Evolutionary conservation across 1,140 invertebrate genomes (phyloP), one percentile per base, ranked within the genome.

Genomic region (Drosophila lowei): DNA sequence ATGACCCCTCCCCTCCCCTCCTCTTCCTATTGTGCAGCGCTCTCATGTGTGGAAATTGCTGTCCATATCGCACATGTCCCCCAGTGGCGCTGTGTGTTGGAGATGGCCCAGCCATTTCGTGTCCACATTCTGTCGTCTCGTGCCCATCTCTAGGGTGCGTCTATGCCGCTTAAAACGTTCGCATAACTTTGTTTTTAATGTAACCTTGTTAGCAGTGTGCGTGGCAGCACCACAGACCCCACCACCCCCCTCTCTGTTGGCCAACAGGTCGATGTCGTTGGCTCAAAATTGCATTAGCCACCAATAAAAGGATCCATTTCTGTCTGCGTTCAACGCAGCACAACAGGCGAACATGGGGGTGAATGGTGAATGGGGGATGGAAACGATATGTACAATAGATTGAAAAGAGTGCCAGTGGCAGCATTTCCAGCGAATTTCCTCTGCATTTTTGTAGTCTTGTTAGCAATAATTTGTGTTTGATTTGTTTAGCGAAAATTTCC

Each of bases 101-200:
- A 30, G 1, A 50, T 41, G 38, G 47, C 57, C 57, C 16, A 25
- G 34, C 41, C 41, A 44, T 13, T 23, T 38, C 34, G 34, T 38
- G 34, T 9, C 3, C 9, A 4, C 34, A 38, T 38, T 11, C 11
- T 13, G 34, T 13, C 34, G 2, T 13, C 15, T 21, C 46, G 25
- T 52, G 25, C 28, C 38, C 16, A 41, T n/a, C 30, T 34, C 30
- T 34, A 34, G 55, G 21, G 25, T 30, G 38, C 23, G 65, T 67
- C 65, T 50, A 25, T 38, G 63, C 43, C 63, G 65, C 48, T 34
- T 42, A 68, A 67, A 46, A 49, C 50, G 62, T 54, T 63, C 41
- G 62, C 65, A 46, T 68, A 68, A 68, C 49, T 68, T 67, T 68
- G 65, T 68, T 68, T 68, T 67, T 68, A 67, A 67, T 67, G 64